phyloP scores from a whole-genome alignment of 2,113 vertebrate genomes.

The Tetrax tetrax region DNA sequence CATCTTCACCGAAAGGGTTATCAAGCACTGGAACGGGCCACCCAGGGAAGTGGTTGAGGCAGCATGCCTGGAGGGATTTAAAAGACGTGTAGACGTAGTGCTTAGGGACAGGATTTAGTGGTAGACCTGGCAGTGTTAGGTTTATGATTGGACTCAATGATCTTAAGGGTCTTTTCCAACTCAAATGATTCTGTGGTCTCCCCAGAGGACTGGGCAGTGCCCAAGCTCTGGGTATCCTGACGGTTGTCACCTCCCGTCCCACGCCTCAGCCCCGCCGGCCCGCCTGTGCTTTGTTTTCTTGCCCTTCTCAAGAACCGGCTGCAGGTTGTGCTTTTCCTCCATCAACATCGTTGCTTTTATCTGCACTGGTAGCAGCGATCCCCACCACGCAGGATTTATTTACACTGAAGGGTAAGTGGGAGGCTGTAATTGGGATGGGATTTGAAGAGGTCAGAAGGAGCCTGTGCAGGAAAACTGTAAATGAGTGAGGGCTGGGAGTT shows the following conservation, averaged over 20 bases:
- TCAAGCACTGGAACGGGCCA: too few relatives aligned
- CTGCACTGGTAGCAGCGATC: slow-evolving; percentile 15
- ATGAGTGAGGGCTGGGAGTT: slow-evolving; percentile 31
- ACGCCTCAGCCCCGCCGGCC: fast-evolving
- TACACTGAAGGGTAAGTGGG: slow-evolving; percentile 49
- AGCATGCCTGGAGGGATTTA: too few relatives aligned
- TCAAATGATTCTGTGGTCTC: neutral
- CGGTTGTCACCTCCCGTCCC: neutral
- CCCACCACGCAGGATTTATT: slow-evolving; percentile 22
- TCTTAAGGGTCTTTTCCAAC: too few relatives aligned
- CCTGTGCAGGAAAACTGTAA: slow-evolving; percentile 2
- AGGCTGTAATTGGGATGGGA: slow-evolving; percentile 66
- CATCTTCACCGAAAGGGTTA: too few relatives aligned
- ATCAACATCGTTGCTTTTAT: neutral
- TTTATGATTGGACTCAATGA: too few relatives aligned
- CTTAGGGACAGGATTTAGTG: too few relatives aligned
- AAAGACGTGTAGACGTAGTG: too few relatives aligned
- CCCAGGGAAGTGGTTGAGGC: too few relatives aligned
- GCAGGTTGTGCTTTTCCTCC: slow-evolving; percentile 29
- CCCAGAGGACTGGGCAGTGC: neutral
- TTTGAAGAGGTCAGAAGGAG: slow-evolving; percentile 58
- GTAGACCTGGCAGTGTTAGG: too few relatives aligned
- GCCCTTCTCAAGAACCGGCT: neutral
- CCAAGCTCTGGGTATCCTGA: neutral
- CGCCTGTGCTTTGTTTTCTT: neutral